Base-by-base conservation (phyloP, 2,888 invertebrate species). In the Scrobipalpa costella region DNA sequence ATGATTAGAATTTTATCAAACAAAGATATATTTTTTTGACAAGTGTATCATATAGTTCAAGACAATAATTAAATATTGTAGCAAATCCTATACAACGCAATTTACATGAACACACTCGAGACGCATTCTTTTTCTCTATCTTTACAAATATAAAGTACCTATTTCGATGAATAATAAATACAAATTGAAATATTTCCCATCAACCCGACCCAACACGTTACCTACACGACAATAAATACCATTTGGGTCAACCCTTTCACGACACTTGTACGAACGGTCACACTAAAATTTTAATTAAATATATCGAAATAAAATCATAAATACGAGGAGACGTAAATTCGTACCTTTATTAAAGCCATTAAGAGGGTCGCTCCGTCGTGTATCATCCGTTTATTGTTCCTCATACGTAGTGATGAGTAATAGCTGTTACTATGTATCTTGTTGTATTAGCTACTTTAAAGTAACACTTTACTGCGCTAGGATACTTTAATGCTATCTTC, bases 331-430 rank as follows among this genome's bases (percentile, higher is more conserved):
- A 85, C 90, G 79, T 83, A 80, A 79, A 84, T 80, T 84, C 81
- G 83, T 88, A 89, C 90, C 90, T 90, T 90, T 90, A 90, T 90
- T 90, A 90, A 90, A 86, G 77, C 86, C 87, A 90, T 90, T 90
- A 90, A 75, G 79, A 85, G 84, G 87, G 85, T 81, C 71, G 68
- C 68, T 68, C 73, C 71, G 71, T 73, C 72, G 78, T 81, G 80
- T 85, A 84, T 88, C 87, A 87, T 81, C 73, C 78, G 77, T 76
- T 85, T 82, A 83, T 85, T 85, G 83, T 83, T 81, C 81, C 84
- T 84, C 85, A 82, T 85, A 84, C 84, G 77, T 71, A 57, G 38
- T 2, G 57, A 57, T 38, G 57, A 38, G 38, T 27, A 11, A 27
- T 38, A 57, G 38, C 57, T 57, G 57, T 15, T 38, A 57, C 38